These are phyloP conservation scores for Tachyglossus aculeatus DNA, from an alignment of 2,797 vertebrate species.

Conservation along the genomic window DNA sequence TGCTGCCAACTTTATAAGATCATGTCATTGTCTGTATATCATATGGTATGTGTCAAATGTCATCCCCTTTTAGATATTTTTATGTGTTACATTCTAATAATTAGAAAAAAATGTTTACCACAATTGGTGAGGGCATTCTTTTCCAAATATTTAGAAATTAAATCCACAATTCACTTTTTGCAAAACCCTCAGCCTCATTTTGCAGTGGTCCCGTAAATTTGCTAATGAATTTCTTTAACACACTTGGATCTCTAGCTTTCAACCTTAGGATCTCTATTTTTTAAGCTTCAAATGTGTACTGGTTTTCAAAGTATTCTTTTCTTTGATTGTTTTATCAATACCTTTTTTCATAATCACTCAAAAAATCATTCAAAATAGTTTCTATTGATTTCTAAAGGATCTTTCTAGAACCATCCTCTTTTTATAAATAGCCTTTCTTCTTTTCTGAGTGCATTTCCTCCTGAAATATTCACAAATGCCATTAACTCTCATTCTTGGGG, in stretches of 20 bases:
- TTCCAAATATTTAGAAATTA: too few relatives aligned
- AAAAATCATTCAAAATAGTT: too few relatives aligned
- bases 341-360: neutral
- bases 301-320: neutral
- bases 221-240: neutral
- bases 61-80: neutral
- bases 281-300: neutral
- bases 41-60: too few relatives aligned
- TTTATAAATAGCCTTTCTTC: neutral
- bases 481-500: neutral
- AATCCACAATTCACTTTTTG: too few relatives aligned
- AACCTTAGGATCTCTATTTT: too few relatives aligned
- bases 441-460: neutral
- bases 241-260: neutral
- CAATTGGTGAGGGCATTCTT: too few relatives aligned
- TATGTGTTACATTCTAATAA: neutral
- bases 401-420: too few relatives aligned
- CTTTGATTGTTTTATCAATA: neutral
- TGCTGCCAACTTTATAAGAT: too few relatives aligned
- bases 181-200: too few relatives aligned
- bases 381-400: too few relatives aligned
- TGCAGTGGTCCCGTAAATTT: neutral
- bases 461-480: neutral
- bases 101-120: too few relatives aligned
- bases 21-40: too few relatives aligned